Evolutionary conservation across 37 sponge, comb jelly and placozoan genomes (phyloP).

Genomic region (Chondrilla cf. caribensis): DNA sequence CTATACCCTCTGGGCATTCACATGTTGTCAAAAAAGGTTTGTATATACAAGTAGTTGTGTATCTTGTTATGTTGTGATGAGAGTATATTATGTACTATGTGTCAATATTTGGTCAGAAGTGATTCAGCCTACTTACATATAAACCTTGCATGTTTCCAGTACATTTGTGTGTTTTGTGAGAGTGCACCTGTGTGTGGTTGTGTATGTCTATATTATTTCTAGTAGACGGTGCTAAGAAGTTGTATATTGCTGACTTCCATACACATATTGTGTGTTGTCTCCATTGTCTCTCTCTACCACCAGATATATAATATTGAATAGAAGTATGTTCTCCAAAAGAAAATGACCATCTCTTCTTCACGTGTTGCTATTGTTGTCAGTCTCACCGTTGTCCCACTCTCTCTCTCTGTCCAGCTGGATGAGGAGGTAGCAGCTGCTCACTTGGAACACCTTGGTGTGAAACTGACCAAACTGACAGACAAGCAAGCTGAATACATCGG

Average conservation of each 20-base stretch:
- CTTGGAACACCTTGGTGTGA: slow-evolving; percentile 29
- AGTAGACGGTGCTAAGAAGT: too few species aligned
- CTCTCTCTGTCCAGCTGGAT: slow-evolving; percentile 9
- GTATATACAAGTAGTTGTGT: not conserved
- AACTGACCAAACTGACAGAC: slow-evolving; percentile 2
- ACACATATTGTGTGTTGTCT: too few species aligned
- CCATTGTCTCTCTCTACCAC: too few species aligned
- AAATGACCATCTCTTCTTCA: slow-evolving; percentile 44
- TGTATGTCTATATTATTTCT: not conserved
- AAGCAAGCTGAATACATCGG: slow-evolving; percentile 40
- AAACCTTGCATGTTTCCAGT: too few species aligned
- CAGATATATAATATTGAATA: too few species aligned
- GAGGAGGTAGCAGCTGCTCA: slow-evolving; percentile 28
- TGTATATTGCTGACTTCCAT: too few species aligned
- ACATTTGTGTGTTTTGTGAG: too few species aligned
- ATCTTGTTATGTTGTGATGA: too few species aligned
- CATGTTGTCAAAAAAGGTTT: slow-evolving; percentile 11
- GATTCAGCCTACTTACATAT: too few species aligned
- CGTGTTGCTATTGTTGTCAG: not conserved
- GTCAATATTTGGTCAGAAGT: too few species aligned
- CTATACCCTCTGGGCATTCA: slow-evolving; percentile 25
- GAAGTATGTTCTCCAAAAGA: slow-evolving; percentile 93
- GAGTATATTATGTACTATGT: too few species aligned
- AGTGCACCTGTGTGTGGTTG: not conserved
- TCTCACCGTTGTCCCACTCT: not conserved